phyloP scores from a whole-genome alignment of 53 echinoderm and acorn worm genomes.

The Echinometra lucunter region DNA sequence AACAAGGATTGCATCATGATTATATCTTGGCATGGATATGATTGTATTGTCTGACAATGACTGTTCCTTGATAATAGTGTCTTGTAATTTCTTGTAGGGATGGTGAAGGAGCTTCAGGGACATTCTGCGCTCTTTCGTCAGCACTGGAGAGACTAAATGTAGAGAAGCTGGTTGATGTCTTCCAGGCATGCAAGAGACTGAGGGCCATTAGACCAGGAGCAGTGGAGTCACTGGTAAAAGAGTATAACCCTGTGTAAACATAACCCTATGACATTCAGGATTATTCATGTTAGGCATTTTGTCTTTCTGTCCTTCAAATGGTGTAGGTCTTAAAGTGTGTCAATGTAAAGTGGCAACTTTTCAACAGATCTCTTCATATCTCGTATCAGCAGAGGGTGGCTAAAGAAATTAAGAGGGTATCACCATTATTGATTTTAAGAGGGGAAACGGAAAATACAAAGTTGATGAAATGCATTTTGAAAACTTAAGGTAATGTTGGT shows the following conservation, averaged over 20 bases:
- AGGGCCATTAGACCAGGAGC: slow-evolving; percentile 73
- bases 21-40: no score
- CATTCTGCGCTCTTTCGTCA: slow-evolving; percentile 73
- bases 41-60: no score
- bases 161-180: slow-evolving; percentile 79
- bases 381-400: no score
- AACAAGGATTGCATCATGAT: no score
- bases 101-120: slow-evolving; percentile 63
- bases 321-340: no score
- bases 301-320: not conserved
- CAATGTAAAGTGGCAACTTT: no score
- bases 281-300: not conserved
- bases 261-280: not conserved
- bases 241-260: not conserved
- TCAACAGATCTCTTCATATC: no score
- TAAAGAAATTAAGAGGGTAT: no score
- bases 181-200: slow-evolving; percentile 84
- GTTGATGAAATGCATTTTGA: no score
- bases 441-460: no score
- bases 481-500: no score
- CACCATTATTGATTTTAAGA: no score
- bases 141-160: slow-evolving; percentile 74
- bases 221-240: slow-evolving; percentile 79
- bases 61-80: not conserved
- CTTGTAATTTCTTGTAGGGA: slow-evolving; percentile 37